These are phyloP conservation scores for Phodopus roborovskii DNA, from an alignment of 2,113 vertebrate genomes.

Conservation along the genomic window DNA sequence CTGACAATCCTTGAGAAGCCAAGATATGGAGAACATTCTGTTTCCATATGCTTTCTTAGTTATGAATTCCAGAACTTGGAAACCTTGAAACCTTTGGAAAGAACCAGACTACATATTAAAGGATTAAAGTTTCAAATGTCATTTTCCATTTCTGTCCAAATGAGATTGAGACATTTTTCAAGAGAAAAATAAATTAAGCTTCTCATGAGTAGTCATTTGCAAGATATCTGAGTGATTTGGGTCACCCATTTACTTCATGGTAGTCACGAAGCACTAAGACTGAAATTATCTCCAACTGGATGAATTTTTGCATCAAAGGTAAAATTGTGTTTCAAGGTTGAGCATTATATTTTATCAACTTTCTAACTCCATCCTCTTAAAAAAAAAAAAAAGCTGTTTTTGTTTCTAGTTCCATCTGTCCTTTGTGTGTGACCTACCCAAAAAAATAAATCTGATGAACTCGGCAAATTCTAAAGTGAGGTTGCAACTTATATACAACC, in stretches of 20 bases:
- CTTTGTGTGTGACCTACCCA: not conserved
- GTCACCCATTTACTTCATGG: slow-evolving; percentile 49
- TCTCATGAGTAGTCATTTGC: slow-evolving; percentile 48
- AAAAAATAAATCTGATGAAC: not conserved
- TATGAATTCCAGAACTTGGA: slow-evolving; percentile 77
- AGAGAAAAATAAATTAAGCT: slow-evolving; percentile 52
- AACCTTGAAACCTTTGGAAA: slow-evolving; percentile 75
- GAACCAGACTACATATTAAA: slow-evolving; percentile 74
- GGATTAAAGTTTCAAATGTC: slow-evolving; percentile 77
- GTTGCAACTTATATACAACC: not conserved
- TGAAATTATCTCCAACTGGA: not conserved
- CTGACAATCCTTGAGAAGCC: slow-evolving; percentile 61
- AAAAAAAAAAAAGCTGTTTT: slow-evolving; percentile 18
- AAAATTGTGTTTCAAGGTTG: slow-evolving; percentile 42
- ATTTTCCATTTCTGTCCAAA: slow-evolving; percentile 76
- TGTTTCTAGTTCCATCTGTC: not conserved
- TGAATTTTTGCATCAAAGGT: slow-evolving; percentile 54
- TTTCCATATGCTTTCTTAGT: slow-evolving; percentile 77
- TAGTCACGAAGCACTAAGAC: slow-evolving; percentile 15
- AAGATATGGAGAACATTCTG: slow-evolving; percentile 75
- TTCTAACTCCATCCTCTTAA: slow-evolving; percentile 21
- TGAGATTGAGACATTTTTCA: slow-evolving; percentile 60
- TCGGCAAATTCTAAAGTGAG: slow-evolving; percentile 22
- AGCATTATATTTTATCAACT: slow-evolving; percentile 29
- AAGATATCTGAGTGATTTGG: slow-evolving; percentile 33